Evolutionary conservation across 2,888 invertebrate species (phyloP).

Genomic region (Torymus tubicola): DNA sequence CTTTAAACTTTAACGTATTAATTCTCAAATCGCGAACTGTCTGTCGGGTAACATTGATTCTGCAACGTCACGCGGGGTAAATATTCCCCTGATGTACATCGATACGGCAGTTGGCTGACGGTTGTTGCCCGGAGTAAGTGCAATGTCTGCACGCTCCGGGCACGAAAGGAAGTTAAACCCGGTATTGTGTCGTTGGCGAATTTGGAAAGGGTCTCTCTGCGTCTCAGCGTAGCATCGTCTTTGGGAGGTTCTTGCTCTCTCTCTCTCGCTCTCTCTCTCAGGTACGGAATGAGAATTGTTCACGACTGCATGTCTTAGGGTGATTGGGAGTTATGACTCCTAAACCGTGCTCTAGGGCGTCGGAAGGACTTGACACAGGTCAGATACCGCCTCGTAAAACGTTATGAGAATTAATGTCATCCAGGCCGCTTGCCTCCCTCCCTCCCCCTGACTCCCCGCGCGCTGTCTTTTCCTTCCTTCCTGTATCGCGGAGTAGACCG

Average conservation of each 20-base stretch:
- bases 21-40: too few species aligned
- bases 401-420: constrained; percentile 76
- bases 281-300: constrained; percentile 67
- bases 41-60: too few species aligned
- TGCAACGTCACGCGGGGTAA: too few species aligned
- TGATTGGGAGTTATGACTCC: constrained; percentile 76
- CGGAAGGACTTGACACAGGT: constrained; percentile 75
- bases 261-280: constrained; percentile 40
- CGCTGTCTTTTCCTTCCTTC: constrained; percentile 60
- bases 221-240: constrained; percentile 39
- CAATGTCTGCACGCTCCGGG: neutral
- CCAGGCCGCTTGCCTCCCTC: constrained; percentile 59
- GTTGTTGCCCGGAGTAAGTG: constrained; percentile 5
- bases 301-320: constrained; percentile 74
- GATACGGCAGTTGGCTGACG: neutral
- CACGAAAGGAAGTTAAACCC: constrained; percentile 22
- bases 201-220: constrained; percentile 35
- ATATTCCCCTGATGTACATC: too few species aligned
- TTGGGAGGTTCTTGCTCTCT: constrained; percentile 34
- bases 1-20: neutral
- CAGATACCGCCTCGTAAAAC: constrained; percentile 76
- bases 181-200: constrained; percentile 44
- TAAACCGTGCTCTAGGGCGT: constrained; percentile 73
- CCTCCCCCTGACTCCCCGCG: constrained; percentile 10
- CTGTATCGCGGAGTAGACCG: constrained; percentile 45